Base-by-base conservation (phyloP, 2,888 invertebrate species). In the Tenodera sinensis region DNA sequence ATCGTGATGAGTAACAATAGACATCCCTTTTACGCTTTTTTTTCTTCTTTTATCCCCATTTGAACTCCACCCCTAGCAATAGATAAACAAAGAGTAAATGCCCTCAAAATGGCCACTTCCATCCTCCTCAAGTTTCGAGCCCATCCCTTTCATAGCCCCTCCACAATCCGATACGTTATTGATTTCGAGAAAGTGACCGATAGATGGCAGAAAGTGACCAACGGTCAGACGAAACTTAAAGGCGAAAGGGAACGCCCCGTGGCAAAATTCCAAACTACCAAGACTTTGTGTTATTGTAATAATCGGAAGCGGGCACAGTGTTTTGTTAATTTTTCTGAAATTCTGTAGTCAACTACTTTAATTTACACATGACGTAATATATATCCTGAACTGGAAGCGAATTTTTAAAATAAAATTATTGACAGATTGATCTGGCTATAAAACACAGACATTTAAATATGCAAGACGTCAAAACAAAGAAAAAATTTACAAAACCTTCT, bases 151-250 rank as follows among this genome's bases (percentile, higher is more conserved):
- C 20, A n/a, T 28, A 12, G 34, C 27, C 83, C 88, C 47, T 83
- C 27, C 88, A 15, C 54, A 71, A 71, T 71, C 28, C 30, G 12
- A 88, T 88, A 25, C 42, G 89, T 89, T 89, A 89, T 89, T 88
- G 89, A 89, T 89, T 89, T 88, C 47, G 28, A 28, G 30, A 34
- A 28, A 27, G 27, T 88, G 88, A 83, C 89, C 89, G 88, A 83
- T 88, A 89, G 89, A 85, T 89, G 89, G 89, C 89, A 47, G 85
- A 81, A 86, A 86, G 86, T 86, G 86, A 86, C 86, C 86, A 86
- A 71, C 81, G 86, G 86, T 81, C 81, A 86, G 8, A 9, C 27
- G 54, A 81, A 86, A 86, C 14, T 85, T 85, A n/a, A 85, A 85
- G 54, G 9, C 28, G 84, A 85, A 54, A 34, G 81, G 28, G 54